These are phyloP conservation scores for Muscicapa comitata DNA, from an alignment of 2,797 vertebrate genomes.

Conservation along the genomic window DNA sequence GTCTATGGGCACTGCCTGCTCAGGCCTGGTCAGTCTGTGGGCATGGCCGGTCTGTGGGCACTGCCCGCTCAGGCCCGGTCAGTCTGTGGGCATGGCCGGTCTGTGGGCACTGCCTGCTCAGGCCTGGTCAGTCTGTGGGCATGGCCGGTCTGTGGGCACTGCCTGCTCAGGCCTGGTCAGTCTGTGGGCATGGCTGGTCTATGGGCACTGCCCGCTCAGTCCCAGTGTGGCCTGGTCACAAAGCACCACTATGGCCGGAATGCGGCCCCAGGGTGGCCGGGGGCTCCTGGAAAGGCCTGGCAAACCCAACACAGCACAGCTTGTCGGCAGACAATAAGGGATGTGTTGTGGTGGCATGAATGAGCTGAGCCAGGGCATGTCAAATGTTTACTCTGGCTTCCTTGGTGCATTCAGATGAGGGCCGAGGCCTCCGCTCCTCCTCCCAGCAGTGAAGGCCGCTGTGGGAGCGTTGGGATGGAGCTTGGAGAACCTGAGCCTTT, in stretches of 20 bases:
- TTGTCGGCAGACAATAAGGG: conserved; percentile 63
- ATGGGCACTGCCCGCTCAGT: not conserved
- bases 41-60: no score
- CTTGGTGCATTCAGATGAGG: not conserved
- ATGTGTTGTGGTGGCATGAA: conserved; percentile 52
- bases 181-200: not conserved
- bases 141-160: no score
- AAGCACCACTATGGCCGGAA: not conserved
- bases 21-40: no score
- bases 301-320: conserved; percentile 43
- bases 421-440: accelerated
- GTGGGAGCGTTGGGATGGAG: accelerated
- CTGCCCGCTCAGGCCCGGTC: no score
- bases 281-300: conserved; percentile 56
- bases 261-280: not conserved
- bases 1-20: not conserved
- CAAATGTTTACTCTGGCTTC: conserved; percentile 73
- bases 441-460: accelerated
- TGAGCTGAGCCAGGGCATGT: conserved; percentile 23
- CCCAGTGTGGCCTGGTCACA: not conserved
- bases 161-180: no score
- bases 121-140: no score
- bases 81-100: no score
- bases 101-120: no score
- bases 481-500: not conserved